Conservation (phyloP, 2,888 invertebrate genomes). For the Dynastes tityus region DNA sequence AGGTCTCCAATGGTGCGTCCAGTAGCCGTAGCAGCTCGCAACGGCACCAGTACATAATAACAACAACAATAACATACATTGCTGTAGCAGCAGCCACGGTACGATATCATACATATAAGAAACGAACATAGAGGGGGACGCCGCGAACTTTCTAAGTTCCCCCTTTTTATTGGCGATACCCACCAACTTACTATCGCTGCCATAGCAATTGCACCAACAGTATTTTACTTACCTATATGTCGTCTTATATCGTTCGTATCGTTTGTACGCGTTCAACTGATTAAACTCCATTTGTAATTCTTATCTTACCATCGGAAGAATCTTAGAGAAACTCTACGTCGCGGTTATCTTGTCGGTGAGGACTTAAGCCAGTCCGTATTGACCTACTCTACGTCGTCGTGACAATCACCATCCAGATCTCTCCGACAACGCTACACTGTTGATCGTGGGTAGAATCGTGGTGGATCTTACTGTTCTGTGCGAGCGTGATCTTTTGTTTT, state of each 20-base stretch:
- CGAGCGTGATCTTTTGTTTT: conserved; percentile 13
- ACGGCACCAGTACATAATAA: no score
- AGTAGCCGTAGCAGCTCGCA: no score
- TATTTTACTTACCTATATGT: conserved; percentile 18
- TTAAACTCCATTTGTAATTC: conserved; percentile 43
- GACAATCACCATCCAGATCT: conserved; percentile 44
- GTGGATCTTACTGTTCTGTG: not conserved
- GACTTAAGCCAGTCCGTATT: conserved; percentile 32
- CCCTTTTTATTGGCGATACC: conserved; percentile 62
- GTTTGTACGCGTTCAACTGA: not conserved
- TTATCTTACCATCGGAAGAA: conserved; percentile 57
- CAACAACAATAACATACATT: not conserved
- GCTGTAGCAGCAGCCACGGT: conserved; percentile 18
- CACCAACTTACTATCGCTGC: not conserved
- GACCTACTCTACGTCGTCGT: conserved; percentile 40
- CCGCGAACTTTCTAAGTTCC: conserved; percentile 64
- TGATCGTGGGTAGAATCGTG: not conserved
- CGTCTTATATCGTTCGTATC: conserved; percentile 20
- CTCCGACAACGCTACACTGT: conserved; percentile 32
- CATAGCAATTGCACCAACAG: conserved; percentile 30
- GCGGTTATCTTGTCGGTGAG: conserved; percentile 31
- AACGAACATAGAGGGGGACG: conserved; percentile 51
- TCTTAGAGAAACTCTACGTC: conserved; percentile 37
- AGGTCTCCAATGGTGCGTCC: not conserved
- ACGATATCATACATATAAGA: conserved; percentile 15